A percentile compares a stretch with the other conserved stretches of the same genome.
Conservation (phyloP, 2,113 vertebrate species). For the Dunckerocampus dactyliophorus region DNA sequence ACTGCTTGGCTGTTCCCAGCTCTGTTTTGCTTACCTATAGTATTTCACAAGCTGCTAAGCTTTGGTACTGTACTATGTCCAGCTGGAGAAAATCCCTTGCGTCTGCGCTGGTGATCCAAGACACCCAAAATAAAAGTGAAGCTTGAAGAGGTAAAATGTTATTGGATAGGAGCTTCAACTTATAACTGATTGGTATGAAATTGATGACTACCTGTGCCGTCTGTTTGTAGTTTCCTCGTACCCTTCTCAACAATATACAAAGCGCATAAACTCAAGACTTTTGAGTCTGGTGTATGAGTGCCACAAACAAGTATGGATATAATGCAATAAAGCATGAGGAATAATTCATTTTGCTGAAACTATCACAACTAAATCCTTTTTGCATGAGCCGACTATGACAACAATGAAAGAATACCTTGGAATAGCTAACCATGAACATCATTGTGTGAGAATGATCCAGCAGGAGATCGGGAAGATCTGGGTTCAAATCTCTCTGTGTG, state of each 20-base stretch:
- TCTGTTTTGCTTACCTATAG: no score
- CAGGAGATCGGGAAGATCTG: no score
- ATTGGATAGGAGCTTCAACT: not conserved
- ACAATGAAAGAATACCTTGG: not conserved
- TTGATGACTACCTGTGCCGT: not conserved
- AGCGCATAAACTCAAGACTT: not conserved
- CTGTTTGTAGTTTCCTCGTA: not conserved
- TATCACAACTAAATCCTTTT: conserved; percentile 6
- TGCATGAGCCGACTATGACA: not conserved
- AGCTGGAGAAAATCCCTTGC: no score
- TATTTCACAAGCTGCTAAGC: no score
- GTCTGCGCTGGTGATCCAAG: no score
- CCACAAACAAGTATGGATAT: not conserved
- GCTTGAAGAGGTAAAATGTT: not conserved
- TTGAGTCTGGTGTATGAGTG: not conserved
- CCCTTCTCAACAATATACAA: not conserved
- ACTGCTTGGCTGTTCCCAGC: no score
- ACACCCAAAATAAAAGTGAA: no score
- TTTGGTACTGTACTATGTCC: no score
- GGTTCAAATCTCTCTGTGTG: no score
- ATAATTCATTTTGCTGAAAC: conserved; percentile 5
- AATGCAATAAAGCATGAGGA: not conserved
- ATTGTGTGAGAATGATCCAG: no score
- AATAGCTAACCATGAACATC: not conserved
- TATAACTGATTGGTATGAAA: not conserved